Percentiles rank a stretch among this genome's conserved stretches.
Evolutionary conservation across 2,888 invertebrate species (phyloP).

Genomic region (Thelaira solivaga): DNA sequence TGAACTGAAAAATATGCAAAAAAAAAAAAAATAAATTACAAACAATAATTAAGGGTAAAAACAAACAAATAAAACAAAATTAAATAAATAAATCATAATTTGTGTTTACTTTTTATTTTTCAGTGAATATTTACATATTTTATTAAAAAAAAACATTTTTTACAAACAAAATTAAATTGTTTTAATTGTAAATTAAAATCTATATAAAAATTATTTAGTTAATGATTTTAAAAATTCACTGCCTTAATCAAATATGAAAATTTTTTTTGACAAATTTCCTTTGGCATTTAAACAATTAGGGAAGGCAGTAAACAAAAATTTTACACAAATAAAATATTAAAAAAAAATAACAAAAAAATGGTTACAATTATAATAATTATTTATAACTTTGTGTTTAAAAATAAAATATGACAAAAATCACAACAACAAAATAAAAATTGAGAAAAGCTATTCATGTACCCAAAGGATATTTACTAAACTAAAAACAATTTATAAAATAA

Average conservation of each 20-base stretch:
- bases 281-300: no score
- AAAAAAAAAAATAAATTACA: background rate
- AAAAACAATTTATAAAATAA: background rate
- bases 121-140: constrained; percentile 10
- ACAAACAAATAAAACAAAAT: constrained; percentile 5
- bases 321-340: no score
- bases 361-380: background rate
- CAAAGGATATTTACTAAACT: constrained; percentile 1
- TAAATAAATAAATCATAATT: constrained; percentile 1
- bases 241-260: no score
- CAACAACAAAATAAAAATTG: constrained; percentile 27
- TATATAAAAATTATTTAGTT: no score
- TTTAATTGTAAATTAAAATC: no score
- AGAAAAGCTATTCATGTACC: no score
- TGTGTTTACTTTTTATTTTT: background rate
- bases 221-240: no score
- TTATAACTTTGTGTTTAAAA: background rate
- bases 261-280: no score
- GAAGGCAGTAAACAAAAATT: no score
- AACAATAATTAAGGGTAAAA: background rate
- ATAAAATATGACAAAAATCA: constrained; percentile 31
- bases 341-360: constrained; percentile 22
- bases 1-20: constrained; percentile 35
- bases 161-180: no score
- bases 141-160: constrained; percentile 27